Base-by-base conservation (phyloP, 2,113 vertebrate species). In the Strix uralensis region DNA sequence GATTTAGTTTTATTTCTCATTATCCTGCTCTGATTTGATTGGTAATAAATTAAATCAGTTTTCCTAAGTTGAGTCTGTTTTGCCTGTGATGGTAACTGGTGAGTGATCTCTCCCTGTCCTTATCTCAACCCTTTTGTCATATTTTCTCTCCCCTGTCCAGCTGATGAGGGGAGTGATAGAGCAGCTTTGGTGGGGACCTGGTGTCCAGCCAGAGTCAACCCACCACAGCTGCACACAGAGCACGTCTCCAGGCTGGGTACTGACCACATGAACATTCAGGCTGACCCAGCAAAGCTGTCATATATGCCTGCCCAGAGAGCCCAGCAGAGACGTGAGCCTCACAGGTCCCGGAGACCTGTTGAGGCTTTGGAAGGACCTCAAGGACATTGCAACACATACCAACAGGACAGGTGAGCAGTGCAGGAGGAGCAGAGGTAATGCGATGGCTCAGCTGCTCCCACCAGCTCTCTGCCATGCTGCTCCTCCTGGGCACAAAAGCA, bases 371-470 rank as follows among this genome's bases (percentile, higher is more conserved):
- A 87, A 67, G 36, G 47, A 69, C 32, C 36, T 44, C 27, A 27
- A 15, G 12, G 42, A 32, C 10, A 3, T n/a, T 19, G 25, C 22
- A 14, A 29, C 30, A 38, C 8, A 13, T 14, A 38, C 22, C 29
- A 38, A 18, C 5, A 46, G 47, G 32, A n/a, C 17, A 23, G 36
- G 21, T 1, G 5, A 86, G 52, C 10, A 32, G 7, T 1, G 4
- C 18, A n/a, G 44, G 8, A 67, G n/a, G 9, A 91, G 61, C 65
- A 52, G 66, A 29, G 19, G 26, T 34, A 61, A 23, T 1, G 1
- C 0, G 0, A 11, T 9, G 52, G 8, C 29, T 73, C 4, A 1
- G 54, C 15, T 34, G 29, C 27, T 81, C 25, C 38, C 15, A 3
- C 20, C 34, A 61, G 34, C 6, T 1, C 32, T 30, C 49, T 40